Conservation (phyloP, 64 coral and sea anemone genomes). For the Actinia tenebrosa region DNA sequence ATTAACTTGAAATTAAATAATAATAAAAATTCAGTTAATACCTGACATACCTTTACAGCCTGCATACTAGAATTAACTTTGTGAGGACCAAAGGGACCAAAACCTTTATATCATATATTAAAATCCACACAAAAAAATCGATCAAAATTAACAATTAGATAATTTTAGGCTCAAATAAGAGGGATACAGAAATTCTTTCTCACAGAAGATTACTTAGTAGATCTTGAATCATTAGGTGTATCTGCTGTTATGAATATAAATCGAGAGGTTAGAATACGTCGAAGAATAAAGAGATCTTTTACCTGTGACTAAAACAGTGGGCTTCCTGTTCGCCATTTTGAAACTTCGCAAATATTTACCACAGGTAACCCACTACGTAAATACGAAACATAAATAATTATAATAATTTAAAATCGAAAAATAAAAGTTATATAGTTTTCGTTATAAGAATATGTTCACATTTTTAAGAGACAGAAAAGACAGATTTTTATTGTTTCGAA, state of each 20-base stretch:
- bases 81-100: slow-evolving; percentile 91
- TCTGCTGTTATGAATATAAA: not conserved
- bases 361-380: slow-evolving; percentile 4
- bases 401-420: not conserved
- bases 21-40: not conserved
- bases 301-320: slow-evolving; percentile 77
- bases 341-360: not conserved
- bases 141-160: not conserved
- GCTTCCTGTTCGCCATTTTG: slow-evolving; percentile 30
- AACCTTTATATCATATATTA: slow-evolving; percentile 37
- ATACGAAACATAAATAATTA: not conserved
- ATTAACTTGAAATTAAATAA: not conserved
- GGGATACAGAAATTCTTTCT: not conserved
- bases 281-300: not conserved
- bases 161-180: not conserved
- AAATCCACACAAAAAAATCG: not conserved
- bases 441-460: not conserved
- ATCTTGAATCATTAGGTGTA: not conserved
- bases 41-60: slow-evolving; percentile 71
- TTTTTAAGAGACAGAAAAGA: not conserved
- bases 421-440: not conserved
- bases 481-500: not conserved
- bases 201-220: not conserved
- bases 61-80: slow-evolving; percentile 77
- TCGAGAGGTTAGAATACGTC: not conserved